A percentile compares a stretch with the other conserved stretches of the same genome.
phyloP scores from a whole-genome alignment of 2,113 vertebrate species.

The Rutilus rutilus region DNA sequence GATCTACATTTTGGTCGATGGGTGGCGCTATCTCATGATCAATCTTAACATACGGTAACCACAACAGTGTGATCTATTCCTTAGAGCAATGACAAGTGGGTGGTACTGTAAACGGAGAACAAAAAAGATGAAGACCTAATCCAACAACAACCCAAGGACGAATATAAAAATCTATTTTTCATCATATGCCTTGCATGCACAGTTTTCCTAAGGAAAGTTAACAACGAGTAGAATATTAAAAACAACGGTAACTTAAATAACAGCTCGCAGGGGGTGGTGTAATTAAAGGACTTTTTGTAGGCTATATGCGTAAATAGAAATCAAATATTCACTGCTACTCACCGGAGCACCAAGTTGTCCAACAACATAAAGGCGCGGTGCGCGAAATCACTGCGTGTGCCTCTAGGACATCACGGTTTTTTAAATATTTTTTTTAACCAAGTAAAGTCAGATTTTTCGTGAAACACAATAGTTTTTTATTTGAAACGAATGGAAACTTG shows the following conservation, averaged over 20 bases:
- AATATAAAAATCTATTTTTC: not conserved
- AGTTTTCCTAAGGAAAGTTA: conserved; percentile 5
- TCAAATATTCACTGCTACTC: not conserved
- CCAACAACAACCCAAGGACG: conserved; percentile 31
- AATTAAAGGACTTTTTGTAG: not conserved
- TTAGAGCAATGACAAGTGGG: conserved; percentile 54
- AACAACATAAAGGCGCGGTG: not conserved
- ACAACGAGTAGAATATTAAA: not conserved
- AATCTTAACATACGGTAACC: conserved; percentile 52
- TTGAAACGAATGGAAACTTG: not conserved
- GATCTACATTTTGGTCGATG: conserved; percentile 1
- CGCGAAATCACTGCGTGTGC: not conserved
- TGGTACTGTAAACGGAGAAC: conserved; percentile 48
- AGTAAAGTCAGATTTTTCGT: not conserved
- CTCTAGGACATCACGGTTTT: not conserved
- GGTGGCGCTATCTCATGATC: conserved; percentile 43
- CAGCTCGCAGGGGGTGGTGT: not conserved
- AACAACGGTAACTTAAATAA: not conserved
- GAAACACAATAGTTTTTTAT: not conserved
- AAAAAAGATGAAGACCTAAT: conserved; percentile 48
- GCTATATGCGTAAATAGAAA: not conserved
- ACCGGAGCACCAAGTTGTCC: not conserved
- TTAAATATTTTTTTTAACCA: not conserved
- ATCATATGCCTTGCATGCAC: not conserved
- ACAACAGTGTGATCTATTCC: conserved; percentile 50